Evolutionary conservation across 2,113 vertebrate species (phyloP).

Genomic region (Sigmodon hispidus): DNA sequence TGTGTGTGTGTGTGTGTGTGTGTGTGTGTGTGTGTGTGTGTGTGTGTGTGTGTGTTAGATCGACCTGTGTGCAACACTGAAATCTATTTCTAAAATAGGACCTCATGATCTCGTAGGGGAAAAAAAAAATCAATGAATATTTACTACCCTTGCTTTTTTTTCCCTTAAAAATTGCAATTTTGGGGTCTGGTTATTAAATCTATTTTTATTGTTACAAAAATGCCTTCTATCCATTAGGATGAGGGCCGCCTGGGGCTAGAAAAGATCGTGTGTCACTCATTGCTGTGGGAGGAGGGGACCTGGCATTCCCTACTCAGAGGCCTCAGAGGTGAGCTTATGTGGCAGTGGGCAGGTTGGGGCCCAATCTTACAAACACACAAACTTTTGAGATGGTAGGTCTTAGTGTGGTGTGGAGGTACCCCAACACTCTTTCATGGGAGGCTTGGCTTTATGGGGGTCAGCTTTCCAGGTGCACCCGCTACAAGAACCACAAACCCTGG

Average conservation of each 20-base stretch:
- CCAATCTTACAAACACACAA: neutral
- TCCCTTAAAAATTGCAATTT: neutral
- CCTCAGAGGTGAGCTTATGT: neutral
- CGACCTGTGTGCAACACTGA: neutral
- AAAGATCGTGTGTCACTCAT: accelerated
- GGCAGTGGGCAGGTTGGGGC: neutral
- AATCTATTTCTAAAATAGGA: neutral
- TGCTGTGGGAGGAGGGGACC: accelerated
- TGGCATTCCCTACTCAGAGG: neutral
- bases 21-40: neutral
- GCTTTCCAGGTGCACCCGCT: neutral
- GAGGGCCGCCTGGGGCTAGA: neutral
- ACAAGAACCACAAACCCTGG: accelerated
- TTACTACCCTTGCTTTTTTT: neutral
- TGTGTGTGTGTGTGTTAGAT: neutral
- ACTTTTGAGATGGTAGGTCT: neutral
- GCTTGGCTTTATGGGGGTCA: too few relatives aligned
- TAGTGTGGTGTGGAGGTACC: neutral
- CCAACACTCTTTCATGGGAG: neutral
- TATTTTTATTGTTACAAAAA: constrained; percentile 71
- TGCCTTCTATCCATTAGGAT: neutral
- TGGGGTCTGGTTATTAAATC: constrained; percentile 69
- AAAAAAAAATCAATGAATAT: constrained; percentile 58
- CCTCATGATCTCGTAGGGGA: neutral
- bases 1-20: neutral